Evolutionary conservation across 1,140 invertebrate species (phyloP).

Genomic region (Pseudobourletiella spinata): DNA sequence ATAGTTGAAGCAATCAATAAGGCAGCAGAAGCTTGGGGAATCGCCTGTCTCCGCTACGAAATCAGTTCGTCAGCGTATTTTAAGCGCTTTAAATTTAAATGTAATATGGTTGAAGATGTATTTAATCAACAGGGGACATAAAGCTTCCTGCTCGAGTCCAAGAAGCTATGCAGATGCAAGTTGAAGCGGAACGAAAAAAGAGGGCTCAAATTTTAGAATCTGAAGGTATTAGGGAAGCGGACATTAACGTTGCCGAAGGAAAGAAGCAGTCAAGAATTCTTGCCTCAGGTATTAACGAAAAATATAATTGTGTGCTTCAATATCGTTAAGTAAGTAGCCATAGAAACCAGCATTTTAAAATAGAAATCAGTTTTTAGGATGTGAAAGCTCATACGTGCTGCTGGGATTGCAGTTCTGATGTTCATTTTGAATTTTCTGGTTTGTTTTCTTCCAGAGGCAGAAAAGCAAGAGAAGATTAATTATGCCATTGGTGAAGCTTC

Average conservation of each 20-base stretch:
- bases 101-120: neutral
- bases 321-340: neutral
- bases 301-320: conserved; percentile 7
- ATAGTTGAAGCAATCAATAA: conserved; percentile 98
- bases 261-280: conserved; percentile 84
- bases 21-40: conserved; percentile 95
- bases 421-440: too few relatives aligned
- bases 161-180: conserved; percentile 99
- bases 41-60: conserved; percentile 95
- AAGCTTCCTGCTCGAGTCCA: conserved; percentile 84
- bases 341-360: too few relatives aligned
- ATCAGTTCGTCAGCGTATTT: conserved; percentile 62
- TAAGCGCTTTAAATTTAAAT: neutral
- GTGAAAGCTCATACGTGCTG: too few relatives aligned
- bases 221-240: conserved; percentile 85
- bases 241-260: conserved; percentile 96
- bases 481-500: conserved; percentile 76
- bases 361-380: too few relatives aligned
- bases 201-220: conserved; percentile 94
- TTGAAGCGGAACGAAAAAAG: conserved; percentile 94
- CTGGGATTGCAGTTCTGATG: too few relatives aligned
- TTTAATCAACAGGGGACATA: conserved; percentile 65
- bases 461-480: conserved; percentile 78
- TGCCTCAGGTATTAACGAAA: conserved; percentile 85
- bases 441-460: conserved; percentile 74